Evolutionary conservation across 1,140 invertebrate species (phyloP).

Genomic region (Drosophila arawakana): DNA sequence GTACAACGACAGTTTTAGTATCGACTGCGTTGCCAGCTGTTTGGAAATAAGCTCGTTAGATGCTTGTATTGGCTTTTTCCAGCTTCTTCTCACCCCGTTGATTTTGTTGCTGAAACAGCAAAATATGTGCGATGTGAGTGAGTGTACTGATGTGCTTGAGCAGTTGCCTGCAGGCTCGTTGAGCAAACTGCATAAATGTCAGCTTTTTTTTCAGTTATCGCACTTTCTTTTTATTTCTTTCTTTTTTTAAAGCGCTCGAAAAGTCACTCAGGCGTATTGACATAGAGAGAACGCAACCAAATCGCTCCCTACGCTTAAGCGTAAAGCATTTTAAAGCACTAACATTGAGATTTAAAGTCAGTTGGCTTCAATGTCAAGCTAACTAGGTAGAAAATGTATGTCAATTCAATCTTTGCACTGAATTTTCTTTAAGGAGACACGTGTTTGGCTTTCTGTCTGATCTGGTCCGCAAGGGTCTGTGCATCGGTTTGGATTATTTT

Average conservation of each 20-base stretch:
- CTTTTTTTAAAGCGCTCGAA: constrained; percentile 46
- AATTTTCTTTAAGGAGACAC: constrained; percentile 1
- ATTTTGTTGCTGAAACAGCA: constrained; percentile 41
- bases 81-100: not conserved
- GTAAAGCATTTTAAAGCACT: constrained; percentile 28
- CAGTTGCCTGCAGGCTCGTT: constrained; percentile 73
- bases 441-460: constrained; percentile 7
- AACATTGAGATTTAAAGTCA: constrained; percentile 39
- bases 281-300: constrained; percentile 43
- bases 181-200: constrained; percentile 81
- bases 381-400: constrained; percentile 57
- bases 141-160: constrained; percentile 66
- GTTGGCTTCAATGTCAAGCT: constrained; percentile 64
- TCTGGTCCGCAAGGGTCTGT: not conserved
- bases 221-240: constrained; percentile 54
- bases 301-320: constrained; percentile 12
- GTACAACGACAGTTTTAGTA: constrained; percentile 1
- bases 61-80: constrained; percentile 76
- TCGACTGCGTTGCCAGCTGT: constrained; percentile 52
- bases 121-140: constrained; percentile 60
- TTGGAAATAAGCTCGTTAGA: constrained; percentile 81
- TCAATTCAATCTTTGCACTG: constrained; percentile 49
- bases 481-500: constrained; percentile 65
- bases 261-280: constrained; percentile 65
- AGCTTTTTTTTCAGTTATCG: constrained; percentile 82